Evolutionary conservation across 2,888 invertebrate genomes (phyloP).

Genomic region (Coelogynopora nodosa): DNA sequence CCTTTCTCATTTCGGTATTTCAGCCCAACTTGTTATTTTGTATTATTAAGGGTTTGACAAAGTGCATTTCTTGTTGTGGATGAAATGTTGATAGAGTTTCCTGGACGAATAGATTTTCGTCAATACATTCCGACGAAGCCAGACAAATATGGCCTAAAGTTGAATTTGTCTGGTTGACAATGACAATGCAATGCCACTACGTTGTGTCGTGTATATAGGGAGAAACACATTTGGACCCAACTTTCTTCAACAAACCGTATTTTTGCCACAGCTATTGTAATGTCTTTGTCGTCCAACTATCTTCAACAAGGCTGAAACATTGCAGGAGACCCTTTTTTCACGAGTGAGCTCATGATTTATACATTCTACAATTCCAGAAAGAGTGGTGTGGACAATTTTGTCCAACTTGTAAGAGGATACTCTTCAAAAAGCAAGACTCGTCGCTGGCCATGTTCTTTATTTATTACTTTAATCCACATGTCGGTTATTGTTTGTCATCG

Average conservation of each 20-base stretch:
- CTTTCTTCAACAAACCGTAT: background rate
- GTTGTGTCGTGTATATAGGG: conserved; percentile 7
- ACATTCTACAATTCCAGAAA: conserved; percentile 27
- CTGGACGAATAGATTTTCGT: background rate
- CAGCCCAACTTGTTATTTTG: no score
- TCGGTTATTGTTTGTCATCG: conserved; percentile 23
- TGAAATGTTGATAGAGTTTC: no score
- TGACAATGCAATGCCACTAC: background rate
- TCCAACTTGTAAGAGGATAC: background rate
- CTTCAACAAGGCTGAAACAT: conserved; percentile 16
- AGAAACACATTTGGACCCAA: background rate
- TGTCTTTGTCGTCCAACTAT: conserved; percentile 14
- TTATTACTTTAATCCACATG: background rate
- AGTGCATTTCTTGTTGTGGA: no score
- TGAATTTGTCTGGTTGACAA: background rate
- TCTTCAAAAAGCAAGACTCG: conserved; percentile 31
- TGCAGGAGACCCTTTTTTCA: background rate
- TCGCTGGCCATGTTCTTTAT: conserved; percentile 20
- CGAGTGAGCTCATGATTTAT: conserved; percentile 10
- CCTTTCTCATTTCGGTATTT: no score
- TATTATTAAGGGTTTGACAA: no score
- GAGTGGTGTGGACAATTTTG: conserved; percentile 26
- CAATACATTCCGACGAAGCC: background rate
- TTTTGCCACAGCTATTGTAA: background rate
- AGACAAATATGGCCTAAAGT: background rate